A percentile compares a stretch with the other conserved stretches of the same genome.
phyloP scores from a whole-genome alignment of 2,113 vertebrate genomes.

The Paracanthobrama guichenoti region DNA sequence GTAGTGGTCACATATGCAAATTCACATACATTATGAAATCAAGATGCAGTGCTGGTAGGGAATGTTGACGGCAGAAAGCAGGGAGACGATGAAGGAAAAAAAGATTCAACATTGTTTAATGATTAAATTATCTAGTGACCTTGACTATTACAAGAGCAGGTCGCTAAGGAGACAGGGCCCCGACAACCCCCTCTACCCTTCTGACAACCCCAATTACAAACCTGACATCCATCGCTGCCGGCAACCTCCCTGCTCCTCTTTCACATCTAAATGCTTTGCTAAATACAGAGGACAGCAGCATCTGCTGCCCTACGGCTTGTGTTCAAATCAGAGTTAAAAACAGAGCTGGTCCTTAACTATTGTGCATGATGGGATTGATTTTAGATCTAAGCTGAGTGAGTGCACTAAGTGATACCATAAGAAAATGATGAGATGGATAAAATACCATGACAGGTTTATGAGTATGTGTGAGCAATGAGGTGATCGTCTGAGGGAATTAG shows the following conservation, averaged over 20 bases:
- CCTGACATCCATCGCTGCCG: constrained; percentile 60
- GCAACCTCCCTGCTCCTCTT: constrained; percentile 31
- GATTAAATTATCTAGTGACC: constrained; percentile 81
- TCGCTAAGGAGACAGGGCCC: constrained; percentile 63
- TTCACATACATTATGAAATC: not conserved
- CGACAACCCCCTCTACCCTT: constrained; percentile 47
- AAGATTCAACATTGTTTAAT: constrained; percentile 72
- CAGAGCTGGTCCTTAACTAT: constrained; percentile 23
- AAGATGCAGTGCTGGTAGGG: constrained; percentile 52
- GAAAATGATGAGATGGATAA: constrained; percentile 1
- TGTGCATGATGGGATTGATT: constrained; percentile 15
- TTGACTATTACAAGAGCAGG: constrained; percentile 73
- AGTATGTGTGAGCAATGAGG: not conserved
- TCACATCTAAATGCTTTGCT: constrained; percentile 49
- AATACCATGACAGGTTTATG: constrained; percentile 24
- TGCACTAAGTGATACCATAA: constrained; percentile 1
- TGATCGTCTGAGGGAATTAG: not conserved
- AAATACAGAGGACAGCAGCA: constrained; percentile 36
- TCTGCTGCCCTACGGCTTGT: constrained; percentile 24
- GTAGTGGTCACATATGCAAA: not conserved
- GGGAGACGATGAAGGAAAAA: constrained; percentile 44
- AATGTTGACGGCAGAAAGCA: constrained; percentile 21
- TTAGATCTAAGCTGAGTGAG: not conserved
- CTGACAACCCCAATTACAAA: constrained; percentile 77
- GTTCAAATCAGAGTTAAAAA: constrained; percentile 19